Evolutionary conservation across 2,888 invertebrate species (phyloP), one percentile per base, ranked within the genome.

Genomic region (Aspidiotus destructor): DNA sequence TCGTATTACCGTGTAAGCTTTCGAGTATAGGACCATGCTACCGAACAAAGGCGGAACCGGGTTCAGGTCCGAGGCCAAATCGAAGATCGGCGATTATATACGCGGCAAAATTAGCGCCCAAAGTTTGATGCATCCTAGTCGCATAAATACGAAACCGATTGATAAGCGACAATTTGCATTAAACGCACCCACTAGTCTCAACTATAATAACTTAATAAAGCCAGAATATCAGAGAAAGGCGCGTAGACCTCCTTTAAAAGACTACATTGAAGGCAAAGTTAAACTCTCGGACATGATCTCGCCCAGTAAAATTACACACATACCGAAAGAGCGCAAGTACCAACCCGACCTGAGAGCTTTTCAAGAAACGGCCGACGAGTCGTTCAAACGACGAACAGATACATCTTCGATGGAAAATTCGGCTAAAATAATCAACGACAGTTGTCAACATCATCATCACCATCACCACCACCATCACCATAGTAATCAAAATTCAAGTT

Each of bases 61-160:
- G 17, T 57, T 44, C 15, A 58, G 44, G 40, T 44, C 57, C 44
- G 67, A 67, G 67, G 67, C 60, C 15, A 67, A 67, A 52, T 67
- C 67, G 44, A 67, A 67, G 48, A 67, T 67, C 60, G 67, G 67
- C 67, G 67, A 67, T 52, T 67, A 67, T 52, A 67, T 67, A n/a
- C 17, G 67, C 28, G 67, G 67, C 16, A 67, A 67, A 44, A 67
- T 67, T 40, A 58, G 58, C 40, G 67, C 67, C 28, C 67, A 67
- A 48, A 67, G 67, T 40, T 48, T 67, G 15, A 67, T 67, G 67
- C 67, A 67, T 40, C 67, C 67, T 15, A 67, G 67, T 67, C 44
- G 67, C 9, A 28, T 67, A 28, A 67, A 67, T 48, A 67, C 67
- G 15, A 67, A 67, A 48, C 67, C 67, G n/a, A 67, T 67, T 10